Base-by-base conservation (phyloP, 2,888 invertebrate species). In the Drosophila macrospina region DNA sequence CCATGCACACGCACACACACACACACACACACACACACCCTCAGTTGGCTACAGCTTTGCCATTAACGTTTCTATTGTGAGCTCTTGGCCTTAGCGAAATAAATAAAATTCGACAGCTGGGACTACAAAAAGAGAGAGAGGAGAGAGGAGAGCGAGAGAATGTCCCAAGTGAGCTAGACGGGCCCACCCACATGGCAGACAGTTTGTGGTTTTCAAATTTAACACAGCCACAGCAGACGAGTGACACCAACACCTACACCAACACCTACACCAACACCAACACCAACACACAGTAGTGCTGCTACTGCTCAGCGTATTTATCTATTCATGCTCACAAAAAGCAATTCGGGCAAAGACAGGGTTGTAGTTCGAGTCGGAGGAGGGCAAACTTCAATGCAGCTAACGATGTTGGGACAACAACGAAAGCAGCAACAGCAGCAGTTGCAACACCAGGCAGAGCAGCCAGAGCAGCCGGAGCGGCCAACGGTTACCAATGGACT, bases 31-130 rank as follows among this genome's bases (percentile, higher is more conserved):
- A 15, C 45, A 56, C 56, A 45, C 42, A 59, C 24, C 11, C 16
- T n/a, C 16, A 32, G 32, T 64, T 36, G 61, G 45, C 54, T 61
- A 55, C 56, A 61, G 86, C 52, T 67, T 74, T 75, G 86, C 86
- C 85, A 85, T 85, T 85, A 85, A 85, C 86, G 84, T 83, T 88
- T 80, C 84, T 80, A 85, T 88, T 88, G 88, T 88, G 86, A 84
- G 84, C 88, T 88, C 68, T 82, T 85, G 80, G 85, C 84, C 88
- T 76, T 78, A 73, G 84, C 88, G 88, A 86, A 86, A 85, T 85
- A 85, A 85, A 85, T 85, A 85, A 88, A 85, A 76, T 88, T 85
- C 85, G 85, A 85, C 85, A 85, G 84, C 70, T 78, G 70, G 65
- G 78, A 42, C 64, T 70, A 64, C 42, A 62, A 3, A 20, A 1